phyloP scores from a whole-genome alignment of 2,113 vertebrate species.

The Nyctereutes procyonoides region DNA sequence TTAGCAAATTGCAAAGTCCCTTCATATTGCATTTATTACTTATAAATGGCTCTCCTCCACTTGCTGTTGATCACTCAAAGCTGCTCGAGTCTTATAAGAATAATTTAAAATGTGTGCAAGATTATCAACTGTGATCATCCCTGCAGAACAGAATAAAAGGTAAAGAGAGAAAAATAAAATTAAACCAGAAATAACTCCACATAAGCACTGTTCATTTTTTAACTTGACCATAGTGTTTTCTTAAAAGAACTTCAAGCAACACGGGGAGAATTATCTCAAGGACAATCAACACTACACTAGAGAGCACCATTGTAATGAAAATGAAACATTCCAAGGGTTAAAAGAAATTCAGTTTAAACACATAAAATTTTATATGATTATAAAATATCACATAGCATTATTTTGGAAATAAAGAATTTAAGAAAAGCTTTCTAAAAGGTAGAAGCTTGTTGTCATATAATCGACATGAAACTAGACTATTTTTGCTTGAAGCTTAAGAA shows the following conservation, averaged over 20 bases:
- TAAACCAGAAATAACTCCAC: not conserved
- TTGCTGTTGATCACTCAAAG: not conserved
- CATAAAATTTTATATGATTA: not conserved
- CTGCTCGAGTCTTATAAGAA: not conserved
- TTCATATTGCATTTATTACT: not conserved
- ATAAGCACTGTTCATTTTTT: not conserved
- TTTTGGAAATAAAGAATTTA: conserved; percentile 26
- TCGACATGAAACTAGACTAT: not conserved
- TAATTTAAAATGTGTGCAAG: not conserved
- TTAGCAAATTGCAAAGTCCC: not conserved
- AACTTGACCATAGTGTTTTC: not conserved
- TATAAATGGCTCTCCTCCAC: not conserved
- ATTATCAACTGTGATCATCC: not conserved
- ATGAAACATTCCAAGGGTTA: not conserved
- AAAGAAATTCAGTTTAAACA: not conserved
- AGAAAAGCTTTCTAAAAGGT: not conserved
- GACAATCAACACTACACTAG: not conserved
- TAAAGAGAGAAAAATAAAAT: conserved; percentile 9
- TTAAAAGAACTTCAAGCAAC: not conserved
- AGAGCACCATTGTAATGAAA: not conserved
- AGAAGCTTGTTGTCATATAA: not conserved
- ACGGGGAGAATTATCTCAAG: not conserved
- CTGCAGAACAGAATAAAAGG: not conserved
- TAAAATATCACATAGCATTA: not conserved
- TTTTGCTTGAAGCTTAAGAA: not conserved